Percentiles rank a stretch among this genome's conserved stretches.
Conservation (phyloP, 2,797 vertebrate species). For the Pipistrellus nathusii region DNA sequence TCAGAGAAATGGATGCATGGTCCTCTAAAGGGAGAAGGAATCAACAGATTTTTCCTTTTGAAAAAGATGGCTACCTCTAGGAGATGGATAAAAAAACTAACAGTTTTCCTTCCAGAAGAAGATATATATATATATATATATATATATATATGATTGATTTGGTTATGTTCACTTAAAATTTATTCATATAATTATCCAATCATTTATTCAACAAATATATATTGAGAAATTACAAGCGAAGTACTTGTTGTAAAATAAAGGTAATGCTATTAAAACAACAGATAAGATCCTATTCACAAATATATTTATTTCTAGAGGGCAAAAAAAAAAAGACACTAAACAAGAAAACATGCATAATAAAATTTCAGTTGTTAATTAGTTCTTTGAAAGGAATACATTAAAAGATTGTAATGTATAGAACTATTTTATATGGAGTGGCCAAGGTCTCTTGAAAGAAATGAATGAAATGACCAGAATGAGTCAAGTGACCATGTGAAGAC, state of each 20-base stretch:
- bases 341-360: neutral
- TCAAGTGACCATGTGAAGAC: neutral
- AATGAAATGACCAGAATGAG: neutral
- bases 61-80: constrained; percentile 2
- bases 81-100: neutral
- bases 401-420: neutral
- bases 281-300: neutral
- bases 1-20: neutral
- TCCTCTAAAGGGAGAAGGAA: neutral
- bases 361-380: neutral
- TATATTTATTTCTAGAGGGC: neutral
- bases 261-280: constrained; percentile 7
- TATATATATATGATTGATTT: neutral
- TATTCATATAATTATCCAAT: constrained; percentile 27
- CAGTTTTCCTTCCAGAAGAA: neutral
- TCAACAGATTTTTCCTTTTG: constrained; percentile 30
- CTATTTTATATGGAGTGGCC: neutral
- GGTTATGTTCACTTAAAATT: constrained; percentile 16
- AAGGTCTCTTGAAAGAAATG: neutral
- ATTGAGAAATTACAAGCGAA: constrained; percentile 9
- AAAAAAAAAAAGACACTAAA: neutral
- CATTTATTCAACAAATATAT: constrained; percentile 19
- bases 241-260: neutral
- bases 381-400: neutral
- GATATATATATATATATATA: neutral